phyloP scores from a whole-genome alignment of 2,113 vertebrate species.

The Amphiprion percula region DNA sequence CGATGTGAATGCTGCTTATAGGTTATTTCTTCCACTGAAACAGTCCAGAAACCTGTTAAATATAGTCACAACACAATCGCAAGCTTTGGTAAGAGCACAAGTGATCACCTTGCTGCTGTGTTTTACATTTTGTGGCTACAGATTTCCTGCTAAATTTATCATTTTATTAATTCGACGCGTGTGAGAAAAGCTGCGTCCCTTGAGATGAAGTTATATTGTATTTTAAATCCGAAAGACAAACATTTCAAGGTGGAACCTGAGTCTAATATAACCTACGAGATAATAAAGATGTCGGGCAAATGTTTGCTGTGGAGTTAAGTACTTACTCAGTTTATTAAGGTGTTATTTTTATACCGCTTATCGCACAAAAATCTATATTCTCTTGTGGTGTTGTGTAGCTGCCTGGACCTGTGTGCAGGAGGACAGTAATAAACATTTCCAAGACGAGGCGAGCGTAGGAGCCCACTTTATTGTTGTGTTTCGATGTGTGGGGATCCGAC shows the following conservation, averaged over 20 bases:
- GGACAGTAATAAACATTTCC: constrained; percentile 24
- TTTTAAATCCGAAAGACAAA: too few species aligned
- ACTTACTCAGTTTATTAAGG: background rate
- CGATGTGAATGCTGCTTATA: constrained; percentile 1
- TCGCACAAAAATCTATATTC: background rate
- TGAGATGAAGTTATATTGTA: too few species aligned
- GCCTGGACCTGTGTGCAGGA: background rate
- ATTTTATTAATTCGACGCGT: too few species aligned
- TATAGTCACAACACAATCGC: too few species aligned
- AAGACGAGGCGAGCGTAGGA: background rate
- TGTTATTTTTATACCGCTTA: too few species aligned
- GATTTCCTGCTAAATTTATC: too few species aligned
- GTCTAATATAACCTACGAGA: too few species aligned
- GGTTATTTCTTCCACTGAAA: constrained; percentile 22
- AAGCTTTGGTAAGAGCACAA: background rate
- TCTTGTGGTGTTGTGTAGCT: background rate
- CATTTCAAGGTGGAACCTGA: too few species aligned
- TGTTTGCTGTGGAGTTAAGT: background rate
- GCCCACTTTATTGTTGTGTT: constrained; percentile 41
- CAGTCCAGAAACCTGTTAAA: background rate
- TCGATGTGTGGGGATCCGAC: constrained; percentile 45
- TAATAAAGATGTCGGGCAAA: background rate
- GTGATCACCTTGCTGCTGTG: too few species aligned
- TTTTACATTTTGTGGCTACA: too few species aligned
- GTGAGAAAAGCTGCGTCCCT: too few species aligned